Percentiles rank a stretch among this genome's conserved stretches.
These are phyloP conservation scores for Echiichthys vipera DNA, from an alignment of 2,797 vertebrate species.

Conservation along the genomic window DNA sequence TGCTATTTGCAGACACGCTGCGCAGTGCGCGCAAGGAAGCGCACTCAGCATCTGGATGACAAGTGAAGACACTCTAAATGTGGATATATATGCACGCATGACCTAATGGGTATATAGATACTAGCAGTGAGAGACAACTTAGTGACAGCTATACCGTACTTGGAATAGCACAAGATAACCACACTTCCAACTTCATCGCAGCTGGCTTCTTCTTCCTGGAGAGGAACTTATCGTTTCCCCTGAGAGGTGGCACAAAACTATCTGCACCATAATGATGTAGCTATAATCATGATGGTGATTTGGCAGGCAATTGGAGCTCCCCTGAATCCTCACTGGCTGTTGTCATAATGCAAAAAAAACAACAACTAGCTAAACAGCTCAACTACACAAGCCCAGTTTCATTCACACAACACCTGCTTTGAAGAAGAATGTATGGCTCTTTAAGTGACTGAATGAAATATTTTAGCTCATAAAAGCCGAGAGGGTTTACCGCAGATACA, in stretches of 20 bases:
- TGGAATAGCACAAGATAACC: constrained; percentile 17
- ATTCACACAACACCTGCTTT: constrained; percentile 31
- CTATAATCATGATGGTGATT: background rate
- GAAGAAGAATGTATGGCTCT: background rate
- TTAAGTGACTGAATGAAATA: background rate
- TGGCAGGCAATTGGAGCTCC: constrained; percentile 7
- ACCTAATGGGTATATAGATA: constrained; percentile 7
- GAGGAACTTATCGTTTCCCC: background rate
- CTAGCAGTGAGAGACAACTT: constrained; percentile 35
- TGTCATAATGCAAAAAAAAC: constrained; percentile 29
- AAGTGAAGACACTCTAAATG: constrained; percentile 19
- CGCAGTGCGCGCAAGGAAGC: constrained; percentile 4
- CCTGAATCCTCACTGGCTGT: constrained; percentile 22
- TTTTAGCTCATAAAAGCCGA: background rate
- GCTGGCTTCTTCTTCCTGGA: constrained; percentile 6
- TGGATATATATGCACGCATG: constrained; percentile 14
- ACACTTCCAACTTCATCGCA: constrained; percentile 46
- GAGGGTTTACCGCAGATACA: background rate
- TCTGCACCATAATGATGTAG: background rate
- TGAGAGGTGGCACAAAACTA: constrained; percentile 3
- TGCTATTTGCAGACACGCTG: constrained; percentile 43
- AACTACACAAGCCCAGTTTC: constrained; percentile 43
- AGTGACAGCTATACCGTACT: constrained; percentile 41
- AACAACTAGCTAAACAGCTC: constrained; percentile 44
- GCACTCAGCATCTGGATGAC: constrained; percentile 42